Evolutionary conservation across 1,140 invertebrate species (phyloP).

Genomic region (Contarinia nasturtii): DNA sequence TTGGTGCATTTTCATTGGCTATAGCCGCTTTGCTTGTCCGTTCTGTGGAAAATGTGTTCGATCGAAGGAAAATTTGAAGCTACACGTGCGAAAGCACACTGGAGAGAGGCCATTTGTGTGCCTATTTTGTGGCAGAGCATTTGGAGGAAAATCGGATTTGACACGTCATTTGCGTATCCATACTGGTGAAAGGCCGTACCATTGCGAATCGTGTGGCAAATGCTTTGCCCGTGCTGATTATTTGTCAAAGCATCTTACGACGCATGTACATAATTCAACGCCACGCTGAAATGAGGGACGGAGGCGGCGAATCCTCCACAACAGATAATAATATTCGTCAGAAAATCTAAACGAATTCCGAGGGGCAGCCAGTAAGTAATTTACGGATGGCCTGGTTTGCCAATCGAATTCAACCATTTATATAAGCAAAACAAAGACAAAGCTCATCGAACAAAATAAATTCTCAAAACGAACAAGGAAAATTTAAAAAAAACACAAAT

Average conservation of each 20-base stretch:
- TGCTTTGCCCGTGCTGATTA: conserved; percentile 78
- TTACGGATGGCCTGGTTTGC: neutral
- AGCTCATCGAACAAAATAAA: neutral
- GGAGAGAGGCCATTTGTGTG: conserved; percentile 75
- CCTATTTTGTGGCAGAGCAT: conserved; percentile 66
- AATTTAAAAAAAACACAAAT: neutral
- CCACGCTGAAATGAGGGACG: conserved; percentile 31
- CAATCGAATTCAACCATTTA: neutral
- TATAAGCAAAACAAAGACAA: neutral
- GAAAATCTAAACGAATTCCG: neutral
- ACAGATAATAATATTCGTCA: conserved; percentile 11
- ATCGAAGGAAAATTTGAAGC: conserved; percentile 71
- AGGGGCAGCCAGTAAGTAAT: neutral
- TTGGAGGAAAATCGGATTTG: conserved; percentile 69
- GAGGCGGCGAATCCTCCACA: conserved; percentile 25
- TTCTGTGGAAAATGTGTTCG: conserved; percentile 78
- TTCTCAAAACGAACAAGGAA: neutral
- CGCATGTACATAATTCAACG: conserved; percentile 53
- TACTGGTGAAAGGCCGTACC: conserved; percentile 65
- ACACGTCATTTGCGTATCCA: conserved; percentile 71
- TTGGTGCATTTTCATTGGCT: no score
- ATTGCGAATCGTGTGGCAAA: conserved; percentile 78
- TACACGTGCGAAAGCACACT: conserved; percentile 76
- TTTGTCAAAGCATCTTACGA: conserved; percentile 76
- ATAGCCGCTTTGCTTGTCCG: conserved; percentile 52